Conservation (phyloP, 1,140 invertebrate species). For the Eumeta japonica region DNA sequence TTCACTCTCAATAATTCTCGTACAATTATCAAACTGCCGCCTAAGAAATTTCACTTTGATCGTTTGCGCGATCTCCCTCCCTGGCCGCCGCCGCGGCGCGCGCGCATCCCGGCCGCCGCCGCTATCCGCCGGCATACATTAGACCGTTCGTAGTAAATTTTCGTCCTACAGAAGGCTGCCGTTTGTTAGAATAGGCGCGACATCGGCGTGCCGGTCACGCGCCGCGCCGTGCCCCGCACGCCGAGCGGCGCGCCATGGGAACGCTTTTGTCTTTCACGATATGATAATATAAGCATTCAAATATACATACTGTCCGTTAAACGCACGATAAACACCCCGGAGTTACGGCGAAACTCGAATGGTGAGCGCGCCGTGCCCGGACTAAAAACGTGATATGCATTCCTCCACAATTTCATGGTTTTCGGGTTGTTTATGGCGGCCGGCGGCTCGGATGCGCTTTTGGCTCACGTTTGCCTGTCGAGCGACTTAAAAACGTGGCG, state of each 20-base stretch:
- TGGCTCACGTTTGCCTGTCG: background rate
- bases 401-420: constrained; percentile 37
- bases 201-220: constrained; percentile 50
- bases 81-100: background rate
- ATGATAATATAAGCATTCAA: constrained; percentile 58
- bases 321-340: constrained; percentile 57
- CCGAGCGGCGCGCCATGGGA: constrained; percentile 50
- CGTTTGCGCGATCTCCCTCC: no score
- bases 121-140: constrained; percentile 53
- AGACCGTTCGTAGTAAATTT: constrained; percentile 57
- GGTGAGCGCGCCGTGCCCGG: constrained; percentile 39
- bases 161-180: constrained; percentile 57
- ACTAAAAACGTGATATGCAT: constrained; percentile 43
- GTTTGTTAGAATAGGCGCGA: constrained; percentile 50
- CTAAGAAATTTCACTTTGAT: no score
- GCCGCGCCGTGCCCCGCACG: constrained; percentile 45
- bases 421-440: no score
- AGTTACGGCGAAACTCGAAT: constrained; percentile 56
- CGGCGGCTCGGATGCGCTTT: background rate
- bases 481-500: background rate
- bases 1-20: no score
- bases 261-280: constrained; percentile 58
- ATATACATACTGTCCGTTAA: constrained; percentile 58
- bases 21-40: no score
- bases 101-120: constrained; percentile 37